Base-by-base conservation (phyloP, 2,888 invertebrate species). In the Chromoteleia sp. region DNA sequence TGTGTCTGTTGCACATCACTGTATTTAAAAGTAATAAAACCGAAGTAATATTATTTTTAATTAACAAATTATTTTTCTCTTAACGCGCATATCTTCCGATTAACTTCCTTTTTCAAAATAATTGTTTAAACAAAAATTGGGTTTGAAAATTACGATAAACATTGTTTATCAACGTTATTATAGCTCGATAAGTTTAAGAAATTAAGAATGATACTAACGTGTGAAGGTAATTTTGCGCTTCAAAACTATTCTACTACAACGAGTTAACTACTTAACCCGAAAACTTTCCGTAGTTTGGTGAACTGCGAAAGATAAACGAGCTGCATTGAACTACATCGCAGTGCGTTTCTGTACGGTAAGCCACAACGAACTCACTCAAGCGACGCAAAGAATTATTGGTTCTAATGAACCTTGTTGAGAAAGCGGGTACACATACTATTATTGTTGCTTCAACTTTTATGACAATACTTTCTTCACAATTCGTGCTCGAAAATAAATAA, bases 251-350 rank as follows among this genome's bases (percentile, higher is more conserved):
- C 70, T 45, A 70, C 48, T 71, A 74, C 70, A 39, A 33, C 50
- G 12, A 48, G 54, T 39, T 65, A 81, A 79, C 84, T 84, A 82
- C 77, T 83, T 79, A 65, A 21, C 70, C 41, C 43, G 52, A 58
- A 41, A 84, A 84, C 82, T 83, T 85, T 85, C 81, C 73, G 70
- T 54, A 76, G 83, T 81, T 85, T 85, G 78, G 84, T 85, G 85
- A 86, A 87, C 85, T 87, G 83, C 84, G 80, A 81, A 85, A 86
- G 86, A 87, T 86, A 85, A 86, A 87, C 85, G 86, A 86, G 84
- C 84, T 56, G 61, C 73, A 63, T 61, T 45, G 21, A 68, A 61
- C 76, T 61, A 67, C 41, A 54, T 25, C 15, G 29, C 29, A 41
- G 54, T 52, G 41, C 25, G 68, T 70, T 52, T 19, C 52, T 21